Conservation (phyloP, 30 jellyfish, hydroid and myxozoan species). For the Hydractinia symbiolongicarpus region DNA sequence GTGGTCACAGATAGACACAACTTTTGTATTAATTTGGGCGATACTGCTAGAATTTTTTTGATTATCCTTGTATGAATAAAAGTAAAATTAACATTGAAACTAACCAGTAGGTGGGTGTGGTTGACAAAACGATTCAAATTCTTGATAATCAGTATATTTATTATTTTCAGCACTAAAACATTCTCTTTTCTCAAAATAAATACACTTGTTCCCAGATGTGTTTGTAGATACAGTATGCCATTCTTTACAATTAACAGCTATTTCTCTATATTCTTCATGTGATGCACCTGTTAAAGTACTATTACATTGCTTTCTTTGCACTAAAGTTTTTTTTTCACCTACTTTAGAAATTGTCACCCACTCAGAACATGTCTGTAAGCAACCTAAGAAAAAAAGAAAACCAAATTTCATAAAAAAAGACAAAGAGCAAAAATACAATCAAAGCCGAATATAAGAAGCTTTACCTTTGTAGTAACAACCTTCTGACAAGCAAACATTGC, state of each 20-base stretch:
- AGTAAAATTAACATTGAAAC: too few relatives aligned
- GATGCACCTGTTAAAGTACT: not conserved
- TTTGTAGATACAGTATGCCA: not conserved
- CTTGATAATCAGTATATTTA: not conserved
- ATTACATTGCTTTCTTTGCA: not conserved
- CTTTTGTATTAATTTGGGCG: too few relatives aligned
- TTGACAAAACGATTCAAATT: not conserved
- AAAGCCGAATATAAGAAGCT: not conserved
- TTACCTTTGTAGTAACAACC: slow-evolving; percentile 23
- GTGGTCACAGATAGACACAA: too few relatives aligned
- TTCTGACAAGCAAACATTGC: slow-evolving; percentile 1
- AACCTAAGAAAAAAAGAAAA: not conserved
- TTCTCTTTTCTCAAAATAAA: not conserved
- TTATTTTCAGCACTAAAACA: not conserved
- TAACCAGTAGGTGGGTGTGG: too few relatives aligned
- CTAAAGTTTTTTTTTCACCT: not conserved
- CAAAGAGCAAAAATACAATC: not conserved
- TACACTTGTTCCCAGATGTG: not conserved
- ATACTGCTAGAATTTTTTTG: too few relatives aligned
- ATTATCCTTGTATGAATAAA: too few relatives aligned
- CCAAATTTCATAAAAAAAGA: not conserved
- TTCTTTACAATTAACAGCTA: not conserved
- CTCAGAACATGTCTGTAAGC: not conserved
- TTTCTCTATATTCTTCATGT: not conserved
- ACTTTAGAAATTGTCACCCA: not conserved